phyloP scores from a whole-genome alignment of 2,797 vertebrate species.

The Lepilemur septentrionalis region DNA sequence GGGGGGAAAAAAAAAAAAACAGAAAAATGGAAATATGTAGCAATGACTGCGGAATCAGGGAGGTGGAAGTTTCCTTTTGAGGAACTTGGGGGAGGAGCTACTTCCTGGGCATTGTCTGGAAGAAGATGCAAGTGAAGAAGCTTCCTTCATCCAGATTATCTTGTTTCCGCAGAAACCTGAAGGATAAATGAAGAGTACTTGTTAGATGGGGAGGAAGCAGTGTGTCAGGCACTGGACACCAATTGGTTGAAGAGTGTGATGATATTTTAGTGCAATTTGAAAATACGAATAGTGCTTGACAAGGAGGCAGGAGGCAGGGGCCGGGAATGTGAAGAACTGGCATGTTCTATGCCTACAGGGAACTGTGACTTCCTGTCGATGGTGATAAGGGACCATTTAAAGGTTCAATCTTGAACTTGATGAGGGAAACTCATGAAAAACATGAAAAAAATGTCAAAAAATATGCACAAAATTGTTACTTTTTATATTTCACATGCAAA shows the following conservation, averaged over 20 bases:
- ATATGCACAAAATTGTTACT: background rate
- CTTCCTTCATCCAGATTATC: background rate
- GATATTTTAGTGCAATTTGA: background rate
- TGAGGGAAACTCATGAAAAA: background rate
- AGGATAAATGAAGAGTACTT: background rate
- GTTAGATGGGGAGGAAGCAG: background rate
- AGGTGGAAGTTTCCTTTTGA: background rate
- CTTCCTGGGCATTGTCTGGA: background rate
- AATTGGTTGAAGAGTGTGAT: background rate
- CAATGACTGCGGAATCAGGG: too few relatives aligned
- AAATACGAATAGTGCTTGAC: background rate
- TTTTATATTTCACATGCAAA: background rate
- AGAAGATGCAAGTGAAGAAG: background rate
- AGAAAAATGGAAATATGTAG: background rate
- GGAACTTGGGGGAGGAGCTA: rapidly evolving
- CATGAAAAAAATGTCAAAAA: background rate
- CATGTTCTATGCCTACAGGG: background rate
- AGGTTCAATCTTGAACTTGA: background rate
- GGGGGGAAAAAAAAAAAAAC: background rate
- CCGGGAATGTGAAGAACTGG: background rate
- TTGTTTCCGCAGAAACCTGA: background rate
- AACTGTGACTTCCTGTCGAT: background rate
- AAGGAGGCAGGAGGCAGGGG: background rate
- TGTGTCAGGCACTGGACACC: background rate
- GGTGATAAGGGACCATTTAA: background rate